These are phyloP conservation scores for Cataglyphis cursor DNA, from an alignment of 2,888 invertebrate species.

Conservation along the genomic window DNA sequence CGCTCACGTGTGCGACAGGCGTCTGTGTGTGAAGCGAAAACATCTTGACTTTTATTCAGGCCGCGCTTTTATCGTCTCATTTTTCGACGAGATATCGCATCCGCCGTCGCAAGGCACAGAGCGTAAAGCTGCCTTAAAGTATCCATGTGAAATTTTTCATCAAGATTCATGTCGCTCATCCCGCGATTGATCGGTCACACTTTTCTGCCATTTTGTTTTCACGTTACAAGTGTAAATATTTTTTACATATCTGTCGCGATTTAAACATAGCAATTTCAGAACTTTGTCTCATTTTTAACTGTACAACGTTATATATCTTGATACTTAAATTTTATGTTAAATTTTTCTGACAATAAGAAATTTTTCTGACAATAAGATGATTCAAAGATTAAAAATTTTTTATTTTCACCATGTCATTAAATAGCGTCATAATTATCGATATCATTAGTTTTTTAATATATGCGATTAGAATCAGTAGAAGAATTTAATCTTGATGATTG, in stretches of 20 bases:
- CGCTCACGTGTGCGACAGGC: conserved; percentile 21
- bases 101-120: background rate
- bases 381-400: background rate
- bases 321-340: background rate
- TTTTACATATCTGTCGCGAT: background rate
- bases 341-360: background rate
- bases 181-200: background rate
- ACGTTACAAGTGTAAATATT: background rate
- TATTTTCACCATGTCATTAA: background rate
- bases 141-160: conserved; percentile 38
- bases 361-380: background rate
- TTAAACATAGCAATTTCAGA: background rate
- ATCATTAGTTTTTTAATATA: background rate
- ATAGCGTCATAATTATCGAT: background rate
- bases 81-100: conserved; percentile 43
- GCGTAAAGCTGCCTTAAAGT: conserved; percentile 28
- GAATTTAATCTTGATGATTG: background rate
- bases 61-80: conserved; percentile 57
- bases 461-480: too few species aligned
- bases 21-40: conserved; percentile 43
- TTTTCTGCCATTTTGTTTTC: background rate
- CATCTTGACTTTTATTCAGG: conserved; percentile 53
- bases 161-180: conserved; percentile 37
- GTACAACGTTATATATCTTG: background rate
- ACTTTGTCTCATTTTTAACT: background rate